Conservation (phyloP, 2,888 invertebrate species). For the Drosophila greeni region DNA sequence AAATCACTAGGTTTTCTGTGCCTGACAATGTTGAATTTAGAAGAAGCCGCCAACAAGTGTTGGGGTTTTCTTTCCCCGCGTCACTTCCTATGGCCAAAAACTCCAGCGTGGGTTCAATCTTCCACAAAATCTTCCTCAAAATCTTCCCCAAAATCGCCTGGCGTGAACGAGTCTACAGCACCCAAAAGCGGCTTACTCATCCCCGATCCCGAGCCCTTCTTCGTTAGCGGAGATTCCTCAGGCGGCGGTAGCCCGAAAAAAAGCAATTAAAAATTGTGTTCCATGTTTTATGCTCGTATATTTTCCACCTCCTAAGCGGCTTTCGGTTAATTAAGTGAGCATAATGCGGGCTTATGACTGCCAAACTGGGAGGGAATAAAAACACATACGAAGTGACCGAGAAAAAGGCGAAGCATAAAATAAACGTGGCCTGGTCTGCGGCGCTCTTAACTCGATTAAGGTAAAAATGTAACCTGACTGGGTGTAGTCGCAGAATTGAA, state of each 20-base stretch:
- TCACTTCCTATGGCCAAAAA: slow-evolving; percentile 19
- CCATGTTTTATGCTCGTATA: slow-evolving; percentile 44
- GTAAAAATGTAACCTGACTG: slow-evolving; percentile 50
- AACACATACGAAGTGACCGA: slow-evolving; percentile 9
- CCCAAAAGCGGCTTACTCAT: slow-evolving; percentile 52
- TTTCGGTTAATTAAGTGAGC: slow-evolving; percentile 68
- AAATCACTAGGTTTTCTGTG: not conserved
- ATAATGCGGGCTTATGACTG: slow-evolving; percentile 74
- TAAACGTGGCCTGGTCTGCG: slow-evolving; percentile 55
- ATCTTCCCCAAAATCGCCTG: slow-evolving; percentile 1
- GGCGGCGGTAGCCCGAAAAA: slow-evolving; percentile 45
- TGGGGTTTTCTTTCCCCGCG: not conserved
- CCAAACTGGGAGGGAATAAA: slow-evolving; percentile 46
- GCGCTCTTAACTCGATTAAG: slow-evolving; percentile 36
- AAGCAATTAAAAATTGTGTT: slow-evolving; percentile 71
- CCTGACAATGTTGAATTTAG: not conserved
- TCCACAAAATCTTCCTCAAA: not conserved
- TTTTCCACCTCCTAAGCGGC: slow-evolving; percentile 51
- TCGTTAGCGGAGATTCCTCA: slow-evolving; percentile 25
- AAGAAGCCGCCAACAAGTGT: not conserved
- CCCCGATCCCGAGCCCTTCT: slow-evolving; percentile 16
- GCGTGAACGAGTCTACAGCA: slow-evolving; percentile 17
- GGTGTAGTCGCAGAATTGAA: slow-evolving; percentile 51
- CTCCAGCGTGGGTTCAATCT: slow-evolving; percentile 10
- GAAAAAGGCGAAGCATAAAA: slow-evolving; percentile 16